Evolutionary conservation across 1,140 invertebrate genomes (phyloP).

Genomic region (Polyergus mexicanus): DNA sequence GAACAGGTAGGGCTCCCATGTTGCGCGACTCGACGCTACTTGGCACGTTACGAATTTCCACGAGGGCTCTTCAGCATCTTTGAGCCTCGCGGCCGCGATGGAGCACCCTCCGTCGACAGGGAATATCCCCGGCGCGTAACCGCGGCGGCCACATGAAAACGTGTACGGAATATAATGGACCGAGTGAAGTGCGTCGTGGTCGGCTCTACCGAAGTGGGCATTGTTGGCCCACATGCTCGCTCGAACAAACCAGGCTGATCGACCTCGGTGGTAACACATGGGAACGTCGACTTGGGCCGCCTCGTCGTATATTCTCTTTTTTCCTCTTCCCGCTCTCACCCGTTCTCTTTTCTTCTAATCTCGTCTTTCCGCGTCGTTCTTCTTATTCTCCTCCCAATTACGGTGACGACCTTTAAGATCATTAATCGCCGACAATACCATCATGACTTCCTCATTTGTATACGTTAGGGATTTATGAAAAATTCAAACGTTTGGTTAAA

Average conservation of each 20-base stretch:
- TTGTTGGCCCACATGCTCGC: slow-evolving; percentile 85
- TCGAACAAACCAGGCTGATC: slow-evolving; percentile 81
- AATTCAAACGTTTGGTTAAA: slow-evolving; percentile 33
- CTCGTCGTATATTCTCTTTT: slow-evolving; percentile 36
- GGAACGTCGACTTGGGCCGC: slow-evolving; percentile 69
- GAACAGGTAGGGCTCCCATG: slow-evolving; percentile 69
- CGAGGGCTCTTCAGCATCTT: slow-evolving; percentile 77
- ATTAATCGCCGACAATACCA: slow-evolving; percentile 41
- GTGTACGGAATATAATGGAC: slow-evolving; percentile 81
- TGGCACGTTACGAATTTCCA: slow-evolving; percentile 78
- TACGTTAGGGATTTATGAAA: slow-evolving; percentile 4
- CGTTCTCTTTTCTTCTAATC: slow-evolving; percentile 68
- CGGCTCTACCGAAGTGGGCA: slow-evolving; percentile 80
- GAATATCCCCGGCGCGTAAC: slow-evolving; percentile 59
- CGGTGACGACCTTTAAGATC: slow-evolving; percentile 27
- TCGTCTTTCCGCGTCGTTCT: slow-evolving; percentile 43
- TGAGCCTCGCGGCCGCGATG: slow-evolving; percentile 73
- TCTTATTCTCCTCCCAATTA: slow-evolving; percentile 28
- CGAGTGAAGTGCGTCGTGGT: slow-evolving; percentile 83
- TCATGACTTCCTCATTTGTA: slow-evolving; percentile 31
- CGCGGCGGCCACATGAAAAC: slow-evolving; percentile 75
- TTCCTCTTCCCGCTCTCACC: slow-evolving; percentile 44
- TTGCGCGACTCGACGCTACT: slow-evolving; percentile 74
- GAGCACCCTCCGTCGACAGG: slow-evolving; percentile 76
- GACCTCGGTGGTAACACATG: slow-evolving; percentile 80